Conservation (phyloP, 2,113 vertebrate genomes). For the Trogon surrucura region DNA sequence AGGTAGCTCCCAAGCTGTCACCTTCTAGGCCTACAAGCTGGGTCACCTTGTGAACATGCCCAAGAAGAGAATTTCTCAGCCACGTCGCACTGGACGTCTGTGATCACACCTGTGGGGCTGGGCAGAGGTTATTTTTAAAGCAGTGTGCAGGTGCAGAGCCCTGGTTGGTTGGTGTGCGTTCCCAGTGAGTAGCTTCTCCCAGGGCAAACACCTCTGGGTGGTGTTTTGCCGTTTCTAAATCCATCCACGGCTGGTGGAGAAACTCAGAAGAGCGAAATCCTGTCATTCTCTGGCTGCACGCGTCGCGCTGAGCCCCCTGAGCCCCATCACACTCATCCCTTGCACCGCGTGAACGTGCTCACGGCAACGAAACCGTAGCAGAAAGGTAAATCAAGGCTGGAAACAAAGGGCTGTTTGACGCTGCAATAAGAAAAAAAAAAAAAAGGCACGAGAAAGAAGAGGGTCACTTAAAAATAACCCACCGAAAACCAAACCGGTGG, state of each 20-base stretch:
- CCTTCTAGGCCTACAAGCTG: background rate
- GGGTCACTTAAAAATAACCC: too few relatives aligned
- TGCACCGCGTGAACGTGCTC: rapidly evolving
- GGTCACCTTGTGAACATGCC: background rate
- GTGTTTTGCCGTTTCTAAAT: background rate
- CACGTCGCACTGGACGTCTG: rapidly evolving
- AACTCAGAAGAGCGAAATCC: background rate
- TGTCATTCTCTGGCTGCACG: background rate
- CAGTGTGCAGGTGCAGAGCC: background rate
- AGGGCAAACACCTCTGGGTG: background rate
- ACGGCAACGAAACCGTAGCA: rapidly evolving
- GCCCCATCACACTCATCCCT: background rate
- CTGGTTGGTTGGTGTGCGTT: background rate
- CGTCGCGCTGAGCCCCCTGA: too few relatives aligned
- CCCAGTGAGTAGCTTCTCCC: background rate
- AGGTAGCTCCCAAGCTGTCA: background rate
- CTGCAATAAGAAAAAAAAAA: background rate
- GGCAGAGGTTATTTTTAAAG: background rate
- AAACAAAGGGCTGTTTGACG: background rate
- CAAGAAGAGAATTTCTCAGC: background rate
- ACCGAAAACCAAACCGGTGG: background rate
- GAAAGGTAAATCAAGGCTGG: background rate
- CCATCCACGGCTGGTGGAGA: background rate
- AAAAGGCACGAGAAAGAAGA: background rate
- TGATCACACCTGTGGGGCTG: rapidly evolving